phyloP scores from a whole-genome alignment of 2,797 vertebrate genomes.

The Cuniculus paca region DNA sequence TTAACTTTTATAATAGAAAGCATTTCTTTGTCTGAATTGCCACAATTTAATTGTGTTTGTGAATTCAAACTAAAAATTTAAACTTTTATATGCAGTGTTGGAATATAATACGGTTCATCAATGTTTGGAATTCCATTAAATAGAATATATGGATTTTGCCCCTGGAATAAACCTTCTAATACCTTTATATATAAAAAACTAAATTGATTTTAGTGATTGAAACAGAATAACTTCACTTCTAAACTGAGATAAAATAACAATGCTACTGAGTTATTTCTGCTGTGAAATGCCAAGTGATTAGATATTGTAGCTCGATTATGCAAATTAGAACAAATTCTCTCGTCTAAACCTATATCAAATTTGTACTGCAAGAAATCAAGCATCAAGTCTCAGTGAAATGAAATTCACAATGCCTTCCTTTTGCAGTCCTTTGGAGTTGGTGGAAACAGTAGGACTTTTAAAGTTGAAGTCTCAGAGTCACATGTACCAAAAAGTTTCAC shows the following conservation, averaged over 20 bases:
- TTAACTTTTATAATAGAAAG: slow-evolving; percentile 73
- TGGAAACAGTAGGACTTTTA: not conserved
- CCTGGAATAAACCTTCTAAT: slow-evolving; percentile 58
- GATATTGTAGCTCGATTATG: slow-evolving; percentile 44
- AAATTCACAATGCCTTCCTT: not conserved
- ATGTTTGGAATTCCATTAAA: slow-evolving; percentile 77
- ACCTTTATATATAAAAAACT: slow-evolving; percentile 56
- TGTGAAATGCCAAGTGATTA: slow-evolving; percentile 60
- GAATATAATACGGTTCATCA: slow-evolving; percentile 78
- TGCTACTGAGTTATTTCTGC: slow-evolving; percentile 27
- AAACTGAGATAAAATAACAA: slow-evolving; percentile 46
- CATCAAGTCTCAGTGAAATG: not conserved
- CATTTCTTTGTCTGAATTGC: slow-evolving; percentile 76
- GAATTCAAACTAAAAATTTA: slow-evolving; percentile 77
- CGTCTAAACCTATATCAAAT: not conserved
- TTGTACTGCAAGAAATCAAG: not conserved
- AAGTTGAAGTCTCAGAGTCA: not conserved
- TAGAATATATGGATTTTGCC: slow-evolving; percentile 63
- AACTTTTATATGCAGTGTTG: slow-evolving; percentile 64
- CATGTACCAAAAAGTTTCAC: not conserved
- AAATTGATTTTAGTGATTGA: slow-evolving; percentile 66
- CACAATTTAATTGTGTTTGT: slow-evolving; percentile 70
- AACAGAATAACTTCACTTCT: not conserved
- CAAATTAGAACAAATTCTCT: slow-evolving; percentile 29
- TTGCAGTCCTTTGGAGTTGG: not conserved